These are phyloP conservation scores for Sandelia bainsii DNA, from an alignment of 2,797 vertebrate genomes.

Conservation along the genomic window DNA sequence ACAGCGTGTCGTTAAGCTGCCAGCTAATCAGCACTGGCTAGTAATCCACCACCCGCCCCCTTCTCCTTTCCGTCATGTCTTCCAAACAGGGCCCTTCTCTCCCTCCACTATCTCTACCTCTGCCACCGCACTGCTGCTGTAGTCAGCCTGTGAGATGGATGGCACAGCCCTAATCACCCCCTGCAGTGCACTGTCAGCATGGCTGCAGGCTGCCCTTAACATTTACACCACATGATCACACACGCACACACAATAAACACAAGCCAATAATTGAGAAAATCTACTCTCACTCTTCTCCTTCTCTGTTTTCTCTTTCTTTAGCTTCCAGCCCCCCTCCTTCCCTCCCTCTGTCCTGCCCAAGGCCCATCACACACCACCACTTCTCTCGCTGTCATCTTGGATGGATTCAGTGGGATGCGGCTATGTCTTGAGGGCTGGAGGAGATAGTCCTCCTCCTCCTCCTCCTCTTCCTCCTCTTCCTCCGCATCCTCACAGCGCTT, in stretches of 20 bases:
- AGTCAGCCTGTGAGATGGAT: constrained; percentile 66
- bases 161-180: constrained; percentile 78
- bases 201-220: constrained; percentile 78
- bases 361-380: constrained; percentile 52
- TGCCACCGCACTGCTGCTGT: constrained; percentile 19
- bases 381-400: constrained; percentile 71
- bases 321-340: constrained; percentile 1
- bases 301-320: constrained; percentile 16
- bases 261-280: constrained; percentile 57
- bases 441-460: constrained; percentile 25
- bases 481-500: constrained; percentile 30
- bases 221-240: constrained; percentile 66
- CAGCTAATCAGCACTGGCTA: constrained; percentile 77
- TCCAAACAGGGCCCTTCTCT: constrained; percentile 50
- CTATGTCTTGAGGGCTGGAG: constrained; percentile 43
- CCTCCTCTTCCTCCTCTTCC: constrained; percentile 12
- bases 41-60: constrained; percentile 60
- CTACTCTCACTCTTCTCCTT: constrained; percentile 27
- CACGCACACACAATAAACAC: constrained; percentile 58
- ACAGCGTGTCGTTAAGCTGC: constrained; percentile 79
- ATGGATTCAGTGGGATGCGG: constrained; percentile 59
- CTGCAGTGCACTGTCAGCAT: constrained; percentile 75
- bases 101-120: constrained; percentile 1
- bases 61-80: constrained; percentile 43
- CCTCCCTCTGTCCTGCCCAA: constrained; percentile 37